Evolutionary conservation across 2,113 vertebrate species (phyloP).

Genomic region (Pedetes capensis): DNA sequence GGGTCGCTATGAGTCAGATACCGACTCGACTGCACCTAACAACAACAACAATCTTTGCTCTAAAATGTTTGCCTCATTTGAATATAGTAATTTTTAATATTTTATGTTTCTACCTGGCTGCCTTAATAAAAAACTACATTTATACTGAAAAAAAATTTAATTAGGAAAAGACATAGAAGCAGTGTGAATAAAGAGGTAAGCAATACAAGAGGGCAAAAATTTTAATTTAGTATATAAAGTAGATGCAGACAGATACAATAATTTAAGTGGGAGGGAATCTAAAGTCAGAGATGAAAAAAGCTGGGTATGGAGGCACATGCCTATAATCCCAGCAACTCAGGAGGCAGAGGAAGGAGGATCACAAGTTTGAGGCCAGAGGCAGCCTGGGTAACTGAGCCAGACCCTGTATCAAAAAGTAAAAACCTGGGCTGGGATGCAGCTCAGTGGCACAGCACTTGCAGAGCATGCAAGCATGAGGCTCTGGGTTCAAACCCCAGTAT

Average conservation of each 20-base stretch:
- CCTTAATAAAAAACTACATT: neutral
- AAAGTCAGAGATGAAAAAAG: neutral
- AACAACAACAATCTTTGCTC: neutral
- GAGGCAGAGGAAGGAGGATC: too few relatives aligned
- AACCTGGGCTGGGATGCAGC: too few relatives aligned
- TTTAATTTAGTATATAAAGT: neutral
- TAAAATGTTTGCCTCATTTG: neutral
- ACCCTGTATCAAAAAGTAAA: too few relatives aligned
- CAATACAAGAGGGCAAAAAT: neutral
- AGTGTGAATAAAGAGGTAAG: neutral
- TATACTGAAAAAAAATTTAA: constrained; percentile 19
- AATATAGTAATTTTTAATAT: neutral
- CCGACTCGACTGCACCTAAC: too few relatives aligned
- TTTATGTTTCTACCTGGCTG: neutral
- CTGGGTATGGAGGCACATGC: too few relatives aligned
- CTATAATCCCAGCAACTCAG: too few relatives aligned
- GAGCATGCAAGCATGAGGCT: too few relatives aligned
- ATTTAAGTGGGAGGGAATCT: neutral
- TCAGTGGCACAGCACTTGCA: too few relatives aligned
- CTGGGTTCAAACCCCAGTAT: too few relatives aligned
- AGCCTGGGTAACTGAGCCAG: too few relatives aligned
- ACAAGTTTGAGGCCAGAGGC: too few relatives aligned
- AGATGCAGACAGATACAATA: neutral
- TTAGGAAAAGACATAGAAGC: neutral
- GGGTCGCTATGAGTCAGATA: too few relatives aligned